Base-by-base conservation (phyloP, 2,888 invertebrate genomes). In the Diachrysia chrysitis region DNA sequence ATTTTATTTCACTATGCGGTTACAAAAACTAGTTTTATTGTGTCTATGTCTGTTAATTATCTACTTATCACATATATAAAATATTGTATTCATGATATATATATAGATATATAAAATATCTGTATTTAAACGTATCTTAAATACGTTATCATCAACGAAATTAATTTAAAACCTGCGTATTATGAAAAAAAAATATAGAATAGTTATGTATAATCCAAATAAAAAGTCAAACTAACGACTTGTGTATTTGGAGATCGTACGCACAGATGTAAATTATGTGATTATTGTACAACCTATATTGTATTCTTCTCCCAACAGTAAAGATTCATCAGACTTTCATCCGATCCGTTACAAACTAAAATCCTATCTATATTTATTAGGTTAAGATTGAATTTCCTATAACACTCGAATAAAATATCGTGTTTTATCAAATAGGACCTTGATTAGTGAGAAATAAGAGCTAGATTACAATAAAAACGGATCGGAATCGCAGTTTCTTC, bases 191-290 rank as follows among this genome's bases (percentile, higher is more conserved):
- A n/a, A n/a, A n/a, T n/a, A n/a, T n/a, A n/a, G n/a, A n/a, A n/a
- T n/a, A n/a, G n/a, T n/a, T 42, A 42, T 42, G 42, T 42, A 42
- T n/a, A n/a, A 42, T 42, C 42, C 42, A n/a, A 42, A 42, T n/a
- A 6, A 25, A 10, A 32, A 32, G 10, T 10, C 10, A 1, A 1
- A 10, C 10, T 29, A 10, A 32, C 1, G 32, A 10, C 32, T 32
- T 32, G 4, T 29, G 5, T 37, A 37, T 42, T 42, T 42, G n/a
- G 42, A 0, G 6, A 42, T 42, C 42, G n/a, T 42, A 42, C 42
- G 42, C 42, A 42, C 42, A 42, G n/a, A 42, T n/a, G 42, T 42
- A 42, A 42, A 37, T 1, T 42, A 42, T 42, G 42, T 42, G 42
- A 42, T 42, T n/a, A n/a, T n/a, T 42, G 6, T 42, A 42, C 42